phyloP scores from a whole-genome alignment of 2,888 invertebrate genomes.

The Melolontha melolontha region DNA sequence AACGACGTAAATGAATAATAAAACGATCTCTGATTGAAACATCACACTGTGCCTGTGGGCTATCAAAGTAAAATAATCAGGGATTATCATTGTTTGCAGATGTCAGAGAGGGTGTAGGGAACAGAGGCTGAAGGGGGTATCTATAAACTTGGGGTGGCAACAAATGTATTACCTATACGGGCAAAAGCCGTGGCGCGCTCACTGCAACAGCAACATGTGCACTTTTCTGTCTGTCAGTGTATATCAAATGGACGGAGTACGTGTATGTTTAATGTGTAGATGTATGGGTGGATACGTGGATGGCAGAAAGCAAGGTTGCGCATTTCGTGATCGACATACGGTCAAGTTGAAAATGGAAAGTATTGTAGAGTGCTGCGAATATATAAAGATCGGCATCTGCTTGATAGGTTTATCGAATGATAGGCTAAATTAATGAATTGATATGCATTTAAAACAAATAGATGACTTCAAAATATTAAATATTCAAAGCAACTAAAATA shows the following conservation, averaged over 20 bases:
- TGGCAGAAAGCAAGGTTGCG: slow-evolving; percentile 53
- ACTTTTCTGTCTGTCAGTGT: slow-evolving; percentile 25
- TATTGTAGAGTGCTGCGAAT: slow-evolving; percentile 4
- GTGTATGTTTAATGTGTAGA: slow-evolving; percentile 6
- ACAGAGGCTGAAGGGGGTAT: slow-evolving; percentile 27
- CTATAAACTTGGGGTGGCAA: slow-evolving; percentile 21
- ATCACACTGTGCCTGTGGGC: slow-evolving; percentile 60
- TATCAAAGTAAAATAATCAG: slow-evolving; percentile 64
- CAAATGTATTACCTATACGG: slow-evolving; percentile 33
- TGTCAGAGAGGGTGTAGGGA: slow-evolving; percentile 55
- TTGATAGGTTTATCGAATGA: slow-evolving; percentile 51
- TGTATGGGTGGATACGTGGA: slow-evolving; percentile 15
- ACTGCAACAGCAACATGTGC: slow-evolving; percentile 40
- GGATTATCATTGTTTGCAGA: slow-evolving; percentile 66
- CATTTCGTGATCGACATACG: slow-evolving; percentile 63
- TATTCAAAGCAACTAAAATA: no score
- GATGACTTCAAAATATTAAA: no score
- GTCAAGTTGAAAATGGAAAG: slow-evolving; percentile 58
- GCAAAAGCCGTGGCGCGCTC: slow-evolving; percentile 7
- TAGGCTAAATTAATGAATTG: slow-evolving; percentile 3
- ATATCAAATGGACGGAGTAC: not conserved
- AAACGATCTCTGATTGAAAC: slow-evolving; percentile 57
- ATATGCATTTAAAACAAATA: not conserved
- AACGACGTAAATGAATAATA: slow-evolving; percentile 36
- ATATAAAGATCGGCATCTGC: slow-evolving; percentile 12